Evolutionary conservation across 2,797 vertebrate species (phyloP).

Genomic region (Neomorphus geoffroyi): DNA sequence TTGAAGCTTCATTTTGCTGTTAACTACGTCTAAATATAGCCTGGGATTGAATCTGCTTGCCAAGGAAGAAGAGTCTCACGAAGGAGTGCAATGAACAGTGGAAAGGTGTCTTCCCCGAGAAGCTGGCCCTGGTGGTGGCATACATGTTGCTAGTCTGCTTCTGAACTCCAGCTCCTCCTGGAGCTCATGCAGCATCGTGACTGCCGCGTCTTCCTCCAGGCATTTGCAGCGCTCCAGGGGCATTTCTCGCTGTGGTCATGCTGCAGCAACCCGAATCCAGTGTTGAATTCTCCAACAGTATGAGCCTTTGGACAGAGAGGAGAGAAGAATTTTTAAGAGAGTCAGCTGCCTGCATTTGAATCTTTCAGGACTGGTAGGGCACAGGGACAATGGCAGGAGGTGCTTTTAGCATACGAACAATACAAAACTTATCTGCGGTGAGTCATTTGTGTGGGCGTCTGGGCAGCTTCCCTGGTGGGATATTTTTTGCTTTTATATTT

Average conservation of each 20-base stretch:
- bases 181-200: neutral
- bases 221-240: neutral
- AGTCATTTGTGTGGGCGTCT: neutral
- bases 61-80: neutral
- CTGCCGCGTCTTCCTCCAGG: neutral
- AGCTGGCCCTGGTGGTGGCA: neutral
- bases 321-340: neutral
- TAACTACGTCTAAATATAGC: neutral
- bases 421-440: neutral
- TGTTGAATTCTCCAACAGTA: neutral
- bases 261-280: neutral
- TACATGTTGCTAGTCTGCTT: fast-evolving
- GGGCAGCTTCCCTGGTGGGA: neutral
- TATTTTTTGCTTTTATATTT: neutral
- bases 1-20: neutral
- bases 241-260: neutral
- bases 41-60: neutral
- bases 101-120: neutral
- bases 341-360: neutral
- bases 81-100: neutral
- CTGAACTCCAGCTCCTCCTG: neutral
- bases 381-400: neutral
- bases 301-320: neutral
- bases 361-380: neutral
- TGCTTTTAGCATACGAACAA: neutral